Conservation (phyloP, 2,797 vertebrate genomes). For the Okamejei kenojei region DNA sequence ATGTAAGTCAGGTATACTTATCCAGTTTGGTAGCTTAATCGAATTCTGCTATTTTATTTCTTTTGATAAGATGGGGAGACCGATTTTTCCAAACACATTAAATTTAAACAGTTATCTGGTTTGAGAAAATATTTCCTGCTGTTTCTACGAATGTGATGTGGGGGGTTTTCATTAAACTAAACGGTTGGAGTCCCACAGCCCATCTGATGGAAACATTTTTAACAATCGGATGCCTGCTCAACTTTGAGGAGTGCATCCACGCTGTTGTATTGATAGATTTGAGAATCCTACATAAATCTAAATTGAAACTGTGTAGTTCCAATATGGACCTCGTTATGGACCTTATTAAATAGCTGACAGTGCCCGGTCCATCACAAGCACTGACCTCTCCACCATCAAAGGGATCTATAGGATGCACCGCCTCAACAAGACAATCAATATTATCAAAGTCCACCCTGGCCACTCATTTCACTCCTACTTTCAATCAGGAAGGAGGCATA, state of each 20-base stretch:
- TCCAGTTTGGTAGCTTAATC: not conserved
- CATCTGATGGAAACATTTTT: not conserved
- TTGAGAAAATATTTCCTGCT: not conserved
- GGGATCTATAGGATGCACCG: no score
- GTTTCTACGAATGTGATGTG: not conserved
- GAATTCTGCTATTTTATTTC: not conserved
- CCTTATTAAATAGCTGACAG: no score
- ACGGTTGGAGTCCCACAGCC: not conserved
- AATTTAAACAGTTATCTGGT: not conserved
- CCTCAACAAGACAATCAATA: no score
- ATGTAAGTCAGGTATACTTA: not conserved
- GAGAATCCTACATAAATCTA: not conserved
- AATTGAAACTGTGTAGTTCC: not conserved
- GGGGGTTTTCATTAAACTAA: not conserved
- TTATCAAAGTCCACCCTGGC: no score
- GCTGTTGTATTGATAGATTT: not conserved
- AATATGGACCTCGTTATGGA: not conserved
- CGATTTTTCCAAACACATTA: not conserved
- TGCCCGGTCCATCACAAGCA: no score
- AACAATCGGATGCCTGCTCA: not conserved
- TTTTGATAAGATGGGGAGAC: not conserved
- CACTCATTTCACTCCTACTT: no score
- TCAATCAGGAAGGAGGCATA: no score
- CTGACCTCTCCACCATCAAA: no score
- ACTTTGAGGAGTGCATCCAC: not conserved